Conservation (phyloP, 2,113 vertebrate species). For the Egretta garzetta region DNA sequence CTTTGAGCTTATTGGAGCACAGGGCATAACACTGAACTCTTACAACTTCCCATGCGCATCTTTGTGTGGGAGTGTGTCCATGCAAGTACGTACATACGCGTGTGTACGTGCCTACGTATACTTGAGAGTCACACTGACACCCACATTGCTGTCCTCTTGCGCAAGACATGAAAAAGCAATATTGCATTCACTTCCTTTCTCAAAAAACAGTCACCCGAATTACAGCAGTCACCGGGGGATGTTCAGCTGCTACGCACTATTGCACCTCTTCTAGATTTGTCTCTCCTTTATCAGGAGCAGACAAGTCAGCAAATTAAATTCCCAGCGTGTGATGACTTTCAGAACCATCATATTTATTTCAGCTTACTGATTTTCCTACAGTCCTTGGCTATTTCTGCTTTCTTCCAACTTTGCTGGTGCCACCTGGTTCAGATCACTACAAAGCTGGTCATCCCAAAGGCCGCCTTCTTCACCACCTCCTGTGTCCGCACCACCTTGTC, state of each 20-base stretch:
- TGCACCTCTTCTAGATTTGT: neutral
- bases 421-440: neutral
- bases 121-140: neutral
- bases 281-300: neutral
- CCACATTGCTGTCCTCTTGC: neutral
- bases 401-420: neutral
- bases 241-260: neutral
- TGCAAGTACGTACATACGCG: too few species aligned
- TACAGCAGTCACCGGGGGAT: neutral
- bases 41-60: neutral
- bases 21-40: neutral
- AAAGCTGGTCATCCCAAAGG: neutral
- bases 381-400: neutral
- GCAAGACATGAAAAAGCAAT: neutral
- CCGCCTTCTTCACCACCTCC: neutral
- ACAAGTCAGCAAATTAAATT: neutral
- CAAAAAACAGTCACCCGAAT: neutral
- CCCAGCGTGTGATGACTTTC: neutral
- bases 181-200: neutral
- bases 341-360: neutral
- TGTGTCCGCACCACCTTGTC: neutral
- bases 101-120: neutral
- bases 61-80: neutral
- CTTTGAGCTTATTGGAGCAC: neutral
- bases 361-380: neutral